A percentile compares a stretch with the other conserved stretches of the same genome.
phyloP scores from a whole-genome alignment of 1,140 invertebrate genomes.

The Cotesia typhae region DNA sequence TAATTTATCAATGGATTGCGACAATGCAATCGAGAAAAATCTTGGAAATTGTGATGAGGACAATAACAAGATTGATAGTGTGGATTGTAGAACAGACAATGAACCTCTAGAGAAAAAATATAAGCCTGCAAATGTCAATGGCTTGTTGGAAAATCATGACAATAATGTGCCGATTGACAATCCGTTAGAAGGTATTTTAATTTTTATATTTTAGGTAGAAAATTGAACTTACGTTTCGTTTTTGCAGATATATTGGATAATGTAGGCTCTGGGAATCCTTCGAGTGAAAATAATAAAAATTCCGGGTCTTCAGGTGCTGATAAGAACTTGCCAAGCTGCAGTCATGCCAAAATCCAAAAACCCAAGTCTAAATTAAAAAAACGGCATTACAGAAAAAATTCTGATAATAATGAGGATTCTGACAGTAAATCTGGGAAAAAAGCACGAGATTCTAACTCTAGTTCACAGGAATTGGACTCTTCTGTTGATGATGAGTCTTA shows the following conservation, averaged over 20 bases:
- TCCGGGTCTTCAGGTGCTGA: conserved; percentile 1
- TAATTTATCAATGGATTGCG: too few species aligned
- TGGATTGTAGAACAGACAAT: too few species aligned
- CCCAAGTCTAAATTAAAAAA: conserved; percentile 24
- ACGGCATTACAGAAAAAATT: conserved; percentile 29
- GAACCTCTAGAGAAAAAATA: too few species aligned
- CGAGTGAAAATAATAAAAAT: background rate
- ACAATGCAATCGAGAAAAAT: too few species aligned
- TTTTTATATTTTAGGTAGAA: too few species aligned
- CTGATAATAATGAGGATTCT: conserved; percentile 15
- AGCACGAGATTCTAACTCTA: background rate
- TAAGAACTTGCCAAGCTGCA: conserved; percentile 14
- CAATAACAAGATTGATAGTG: too few species aligned
- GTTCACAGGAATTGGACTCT: background rate
- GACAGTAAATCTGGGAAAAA: conserved; percentile 15
- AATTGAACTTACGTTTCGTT: too few species aligned
- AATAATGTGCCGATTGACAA: background rate
- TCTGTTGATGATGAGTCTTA: background rate
- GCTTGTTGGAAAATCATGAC: too few species aligned
- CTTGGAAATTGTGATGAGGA: too few species aligned
- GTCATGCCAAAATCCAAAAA: conserved; percentile 11
- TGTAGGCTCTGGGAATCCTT: too few species aligned
- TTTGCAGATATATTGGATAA: too few species aligned
- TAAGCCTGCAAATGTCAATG: too few species aligned
- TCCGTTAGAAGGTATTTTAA: background rate